A percentile compares a stretch with the other conserved stretches of the same genome.
Evolutionary conservation across 1,140 invertebrate genomes (phyloP).

Genomic region (Drosophila rhopaloa): DNA sequence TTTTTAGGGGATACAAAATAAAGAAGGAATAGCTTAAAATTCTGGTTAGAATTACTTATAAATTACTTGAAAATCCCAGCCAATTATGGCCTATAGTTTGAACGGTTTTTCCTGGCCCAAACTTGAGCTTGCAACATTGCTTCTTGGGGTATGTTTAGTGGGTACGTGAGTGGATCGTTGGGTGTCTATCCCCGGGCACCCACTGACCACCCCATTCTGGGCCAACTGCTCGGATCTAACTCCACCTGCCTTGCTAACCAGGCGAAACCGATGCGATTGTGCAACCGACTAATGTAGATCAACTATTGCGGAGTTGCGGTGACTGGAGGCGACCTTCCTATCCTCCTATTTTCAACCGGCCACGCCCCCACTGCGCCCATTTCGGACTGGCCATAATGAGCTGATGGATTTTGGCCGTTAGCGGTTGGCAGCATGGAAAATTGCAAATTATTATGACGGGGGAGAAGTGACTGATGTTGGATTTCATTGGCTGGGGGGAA

Average conservation of each 20-base stretch:
- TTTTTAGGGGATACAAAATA: no score
- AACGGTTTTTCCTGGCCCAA: background rate
- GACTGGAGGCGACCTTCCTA: slow-evolving; percentile 40
- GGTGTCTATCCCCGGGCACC: background rate
- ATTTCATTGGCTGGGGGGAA: slow-evolving; percentile 2
- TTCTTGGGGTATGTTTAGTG: background rate
- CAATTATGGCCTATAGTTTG: background rate
- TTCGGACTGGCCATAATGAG: slow-evolving; percentile 31
- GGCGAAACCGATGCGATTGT: slow-evolving; percentile 18
- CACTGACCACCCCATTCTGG: slow-evolving; percentile 4
- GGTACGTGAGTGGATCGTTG: background rate
- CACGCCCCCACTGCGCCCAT: slow-evolving; percentile 46
- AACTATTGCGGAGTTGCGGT: slow-evolving; percentile 6
- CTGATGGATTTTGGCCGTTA: slow-evolving; percentile 10
- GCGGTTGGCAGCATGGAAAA: slow-evolving; percentile 37
- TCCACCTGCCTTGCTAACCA: slow-evolving; percentile 23
- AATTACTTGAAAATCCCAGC: background rate
- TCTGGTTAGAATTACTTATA: background rate
- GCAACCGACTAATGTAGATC: slow-evolving; percentile 37
- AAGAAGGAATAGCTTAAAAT: no score
- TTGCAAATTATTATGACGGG: slow-evolving; percentile 48
- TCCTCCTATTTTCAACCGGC: slow-evolving; percentile 14
- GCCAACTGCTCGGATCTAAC: background rate
- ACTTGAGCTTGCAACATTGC: background rate
- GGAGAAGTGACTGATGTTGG: background rate